Evolutionary conservation across 2,797 vertebrate species (phyloP).

Genomic region (Melopsittacus undulatus): DNA sequence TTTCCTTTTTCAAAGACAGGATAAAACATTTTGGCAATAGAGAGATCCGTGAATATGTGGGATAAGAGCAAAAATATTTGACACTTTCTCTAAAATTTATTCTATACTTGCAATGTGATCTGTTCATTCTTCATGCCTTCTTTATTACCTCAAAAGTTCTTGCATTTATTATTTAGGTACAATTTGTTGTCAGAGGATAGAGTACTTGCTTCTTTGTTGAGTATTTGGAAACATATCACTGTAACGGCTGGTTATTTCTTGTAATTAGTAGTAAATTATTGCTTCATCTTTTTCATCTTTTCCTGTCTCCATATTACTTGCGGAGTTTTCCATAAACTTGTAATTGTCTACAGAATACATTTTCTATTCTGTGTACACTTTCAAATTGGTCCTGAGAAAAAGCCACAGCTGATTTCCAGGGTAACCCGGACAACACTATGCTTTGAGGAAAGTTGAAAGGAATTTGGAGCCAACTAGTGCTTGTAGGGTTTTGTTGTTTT

Average conservation of each 20-base stretch:
- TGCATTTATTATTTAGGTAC: neutral
- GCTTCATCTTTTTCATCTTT: neutral
- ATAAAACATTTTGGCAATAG: neutral
- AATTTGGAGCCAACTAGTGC: neutral
- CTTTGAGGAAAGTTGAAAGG: neutral
- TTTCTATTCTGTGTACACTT: neutral
- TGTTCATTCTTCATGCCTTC: neutral
- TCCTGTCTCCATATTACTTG: neutral
- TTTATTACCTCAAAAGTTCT: neutral
- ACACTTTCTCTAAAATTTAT: neutral
- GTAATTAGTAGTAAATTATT: neutral
- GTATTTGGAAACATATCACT: neutral
- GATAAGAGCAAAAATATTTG: neutral
- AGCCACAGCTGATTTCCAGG: neutral
- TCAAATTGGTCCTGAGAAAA: neutral
- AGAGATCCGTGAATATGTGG: neutral
- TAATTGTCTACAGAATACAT: neutral
- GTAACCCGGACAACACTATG: fast-evolving
- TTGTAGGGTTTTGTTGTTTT: neutral
- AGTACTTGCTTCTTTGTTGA: neutral
- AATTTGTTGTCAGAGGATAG: neutral
- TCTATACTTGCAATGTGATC: neutral
- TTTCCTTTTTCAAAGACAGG: neutral
- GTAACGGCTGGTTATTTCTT: neutral
- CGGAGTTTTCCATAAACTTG: neutral